phyloP scores from a whole-genome alignment of 2,888 invertebrate species.

The Oligia fasciuncula region DNA sequence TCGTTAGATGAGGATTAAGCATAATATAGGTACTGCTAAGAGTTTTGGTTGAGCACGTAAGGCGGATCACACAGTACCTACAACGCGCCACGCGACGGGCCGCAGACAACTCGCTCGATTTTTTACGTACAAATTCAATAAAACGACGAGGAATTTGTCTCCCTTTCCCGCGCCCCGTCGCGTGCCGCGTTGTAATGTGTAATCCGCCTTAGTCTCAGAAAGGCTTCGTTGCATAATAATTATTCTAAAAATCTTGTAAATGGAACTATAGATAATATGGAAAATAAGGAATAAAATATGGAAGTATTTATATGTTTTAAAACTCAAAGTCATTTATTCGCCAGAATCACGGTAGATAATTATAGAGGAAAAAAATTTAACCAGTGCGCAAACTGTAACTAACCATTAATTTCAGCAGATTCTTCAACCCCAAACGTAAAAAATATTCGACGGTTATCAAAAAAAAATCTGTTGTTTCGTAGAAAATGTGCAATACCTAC shows the following conservation, averaged over 20 bases:
- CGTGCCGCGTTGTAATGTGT: too few species aligned
- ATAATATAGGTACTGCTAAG: not conserved
- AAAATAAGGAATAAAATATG: not conserved
- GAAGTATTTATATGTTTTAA: not conserved
- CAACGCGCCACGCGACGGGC: too few species aligned
- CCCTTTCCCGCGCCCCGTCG: too few species aligned
- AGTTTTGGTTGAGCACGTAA: not conserved
- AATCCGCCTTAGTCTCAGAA: not conserved
- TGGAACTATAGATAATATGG: not conserved
- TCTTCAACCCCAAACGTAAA: too few species aligned
- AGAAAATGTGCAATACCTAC: too few species aligned
- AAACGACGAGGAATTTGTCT: too few species aligned
- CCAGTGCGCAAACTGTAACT: too few species aligned
- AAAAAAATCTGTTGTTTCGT: too few species aligned
- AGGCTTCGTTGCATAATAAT: not conserved
- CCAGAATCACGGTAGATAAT: not conserved
- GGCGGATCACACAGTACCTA: not conserved
- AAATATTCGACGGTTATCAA: too few species aligned
- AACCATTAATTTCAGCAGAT: too few species aligned
- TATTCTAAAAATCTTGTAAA: not conserved
- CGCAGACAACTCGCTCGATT: too few species aligned
- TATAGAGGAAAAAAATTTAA: not conserved
- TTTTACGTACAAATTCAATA: too few species aligned
- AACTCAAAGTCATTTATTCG: not conserved
- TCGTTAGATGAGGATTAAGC: not conserved